Evolutionary conservation across 2,113 vertebrate species (phyloP).

Genomic region (Megaleporinus macrocephalus): DNA sequence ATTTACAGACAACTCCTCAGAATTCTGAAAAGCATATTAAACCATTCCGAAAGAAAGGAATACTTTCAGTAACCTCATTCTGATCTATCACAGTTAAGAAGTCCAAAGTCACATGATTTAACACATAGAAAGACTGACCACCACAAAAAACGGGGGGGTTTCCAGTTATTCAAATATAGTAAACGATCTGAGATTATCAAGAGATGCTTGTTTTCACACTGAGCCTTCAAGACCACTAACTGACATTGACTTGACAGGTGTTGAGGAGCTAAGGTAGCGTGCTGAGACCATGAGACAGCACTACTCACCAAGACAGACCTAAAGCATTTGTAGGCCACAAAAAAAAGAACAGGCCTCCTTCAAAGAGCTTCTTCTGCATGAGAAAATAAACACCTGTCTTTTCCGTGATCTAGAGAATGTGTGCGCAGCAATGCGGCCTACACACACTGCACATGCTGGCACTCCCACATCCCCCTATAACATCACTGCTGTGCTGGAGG

Average conservation of each 20-base stretch:
- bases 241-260: background rate
- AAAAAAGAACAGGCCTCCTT: background rate
- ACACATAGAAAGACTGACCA: background rate
- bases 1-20: too few species aligned
- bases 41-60: too few species aligned
- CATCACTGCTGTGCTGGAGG: background rate
- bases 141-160: background rate
- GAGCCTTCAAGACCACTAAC: background rate
- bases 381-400: conserved; percentile 37
- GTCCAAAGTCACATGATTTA: background rate
- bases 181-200: background rate
- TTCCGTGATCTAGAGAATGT: background rate
- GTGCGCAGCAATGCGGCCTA: background rate
- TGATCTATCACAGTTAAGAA: too few species aligned
- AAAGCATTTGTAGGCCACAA: background rate
- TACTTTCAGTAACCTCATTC: too few species aligned
- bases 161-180: background rate
- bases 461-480: background rate
- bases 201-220: background rate
- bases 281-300: background rate
- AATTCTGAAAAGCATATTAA: too few species aligned
- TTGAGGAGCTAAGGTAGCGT: background rate
- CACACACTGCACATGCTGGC: background rate
- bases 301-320: background rate
- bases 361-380: background rate